A percentile compares a stretch with the other conserved stretches of the same genome.
These are phyloP conservation scores for Clytia hemisphaerica DNA, from an alignment of 30 jellyfish, hydroid and myxozoan species.

Conservation along the genomic window DNA sequence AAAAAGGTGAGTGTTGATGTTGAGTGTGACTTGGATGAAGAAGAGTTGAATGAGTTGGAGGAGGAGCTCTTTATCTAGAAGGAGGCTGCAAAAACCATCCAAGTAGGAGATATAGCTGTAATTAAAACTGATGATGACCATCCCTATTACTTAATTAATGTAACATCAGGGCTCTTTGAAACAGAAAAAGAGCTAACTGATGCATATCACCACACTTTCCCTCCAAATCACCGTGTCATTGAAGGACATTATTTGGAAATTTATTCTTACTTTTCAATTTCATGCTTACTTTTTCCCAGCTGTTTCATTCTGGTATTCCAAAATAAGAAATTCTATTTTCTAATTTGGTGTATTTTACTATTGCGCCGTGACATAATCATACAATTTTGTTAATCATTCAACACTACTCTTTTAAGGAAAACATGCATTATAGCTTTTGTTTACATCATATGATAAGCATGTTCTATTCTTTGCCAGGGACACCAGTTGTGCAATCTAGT, in stretches of 20 bases:
- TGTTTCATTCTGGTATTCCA: no score
- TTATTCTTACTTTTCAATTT: no score
- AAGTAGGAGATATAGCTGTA: background rate
- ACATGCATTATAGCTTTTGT: background rate
- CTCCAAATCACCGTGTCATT: background rate
- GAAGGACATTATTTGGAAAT: background rate
- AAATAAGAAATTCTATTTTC: no score
- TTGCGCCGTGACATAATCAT: no score
- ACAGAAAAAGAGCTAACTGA: background rate
- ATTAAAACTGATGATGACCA: constrained; percentile 1
- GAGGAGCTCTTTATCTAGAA: background rate
- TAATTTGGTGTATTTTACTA: no score
- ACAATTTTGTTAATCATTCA: no score
- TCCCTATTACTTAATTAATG: background rate
- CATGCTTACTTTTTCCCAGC: no score
- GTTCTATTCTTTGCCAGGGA: no score
- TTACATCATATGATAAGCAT: background rate
- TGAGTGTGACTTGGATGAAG: background rate
- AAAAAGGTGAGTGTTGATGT: background rate
- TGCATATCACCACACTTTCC: background rate
- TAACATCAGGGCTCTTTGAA: background rate
- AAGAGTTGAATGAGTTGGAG: background rate
- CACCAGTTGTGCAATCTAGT: no score
- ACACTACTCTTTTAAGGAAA: no score
- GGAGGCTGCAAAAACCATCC: constrained; percentile 1